Base-by-base conservation (phyloP, 2,888 invertebrate species). In the Cylloceria caligata region DNA sequence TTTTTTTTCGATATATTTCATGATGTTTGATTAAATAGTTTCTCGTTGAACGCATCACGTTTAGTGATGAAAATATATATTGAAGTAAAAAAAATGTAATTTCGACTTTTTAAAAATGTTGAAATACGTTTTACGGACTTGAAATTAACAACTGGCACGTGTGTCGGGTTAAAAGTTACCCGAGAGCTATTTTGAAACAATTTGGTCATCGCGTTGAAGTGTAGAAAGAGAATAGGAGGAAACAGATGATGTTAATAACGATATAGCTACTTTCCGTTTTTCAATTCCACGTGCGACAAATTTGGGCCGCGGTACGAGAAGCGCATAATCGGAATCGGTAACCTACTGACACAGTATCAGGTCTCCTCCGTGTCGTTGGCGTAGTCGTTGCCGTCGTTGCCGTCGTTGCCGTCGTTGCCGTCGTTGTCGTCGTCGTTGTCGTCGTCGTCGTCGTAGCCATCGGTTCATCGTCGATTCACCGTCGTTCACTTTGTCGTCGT, bases 301-400 rank as follows among this genome's bases (percentile, higher is more conserved):
- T 90, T 91, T 88, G 89, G 90, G 81, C 81, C 87, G 72, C 71
- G 11, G 55, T 62, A 69, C 30, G 55, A 49, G 62, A 39, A 71
- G 85, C 86, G 84, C 87, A 83, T 85, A 79, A 87, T 88, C 84
- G 88, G 85, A 88, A 90, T 91, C 88, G 87, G 85, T 89, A 91
- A 84, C 87, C 87, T 86, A 87, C 87, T 87, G 86, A 87, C 87
- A 87, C 81, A 87, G 85, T 85, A 86, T 86, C 83, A 74, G 60
- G 30, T 39, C 55, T 57, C 80, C 27, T 36, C 27, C 68, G 30
- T 68, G 24, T 60, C 49, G 36, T 39, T 16, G 21, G 27, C 27
- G 52, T 21, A 19, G 9, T 60, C 60, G 47, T 69, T 34, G 34
- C 87, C 83, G 84, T 47, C 78, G 82, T 76, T 34, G 39, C 62